A percentile compares a stretch with the other conserved stretches of the same genome.
These are phyloP conservation scores for Ectemnius cavifrons DNA, from an alignment of 2,888 invertebrate species.

Conservation along the genomic window DNA sequence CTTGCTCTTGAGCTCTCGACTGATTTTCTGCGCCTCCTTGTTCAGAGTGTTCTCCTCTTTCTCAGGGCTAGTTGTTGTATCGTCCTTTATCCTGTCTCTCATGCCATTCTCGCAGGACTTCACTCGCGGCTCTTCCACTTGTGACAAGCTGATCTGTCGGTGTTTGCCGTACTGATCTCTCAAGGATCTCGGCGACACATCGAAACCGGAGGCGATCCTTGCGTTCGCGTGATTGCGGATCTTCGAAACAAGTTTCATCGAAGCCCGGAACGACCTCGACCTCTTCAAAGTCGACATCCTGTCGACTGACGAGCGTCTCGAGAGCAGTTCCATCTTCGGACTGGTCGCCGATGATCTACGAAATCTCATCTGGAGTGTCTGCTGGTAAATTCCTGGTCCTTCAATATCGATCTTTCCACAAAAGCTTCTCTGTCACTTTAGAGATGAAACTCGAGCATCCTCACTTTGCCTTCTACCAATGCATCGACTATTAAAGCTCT, in stretches of 20 bases:
- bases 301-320: slow-evolving; percentile 58
- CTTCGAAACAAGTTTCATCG: slow-evolving; percentile 72
- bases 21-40: slow-evolving; percentile 55
- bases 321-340: slow-evolving; percentile 72
- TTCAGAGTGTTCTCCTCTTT: neutral
- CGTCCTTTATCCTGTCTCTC: neutral
- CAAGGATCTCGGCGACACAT: slow-evolving; percentile 48
- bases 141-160: neutral
- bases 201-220: slow-evolving; percentile 52
- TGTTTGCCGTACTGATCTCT: slow-evolving; percentile 24
- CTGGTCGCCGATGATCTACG: slow-evolving; percentile 58
- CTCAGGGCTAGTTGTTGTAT: neutral
- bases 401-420: slow-evolving; percentile 2
- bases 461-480: neutral
- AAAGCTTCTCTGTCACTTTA: neutral
- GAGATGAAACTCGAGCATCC: neutral
- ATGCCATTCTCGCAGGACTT: neutral
- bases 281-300: slow-evolving; percentile 70
- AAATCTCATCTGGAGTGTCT: slow-evolving; percentile 71
- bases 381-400: neutral
- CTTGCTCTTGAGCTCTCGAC: slow-evolving; percentile 67
- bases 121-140: slow-evolving; percentile 1
- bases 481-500: neutral
- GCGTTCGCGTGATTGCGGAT: slow-evolving; percentile 68
- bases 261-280: slow-evolving; percentile 74